Percentiles rank a stretch among this genome's conserved stretches.
Evolutionary conservation across 2,113 vertebrate genomes (phyloP).

Genomic region (Barnardius zonarius): DNA sequence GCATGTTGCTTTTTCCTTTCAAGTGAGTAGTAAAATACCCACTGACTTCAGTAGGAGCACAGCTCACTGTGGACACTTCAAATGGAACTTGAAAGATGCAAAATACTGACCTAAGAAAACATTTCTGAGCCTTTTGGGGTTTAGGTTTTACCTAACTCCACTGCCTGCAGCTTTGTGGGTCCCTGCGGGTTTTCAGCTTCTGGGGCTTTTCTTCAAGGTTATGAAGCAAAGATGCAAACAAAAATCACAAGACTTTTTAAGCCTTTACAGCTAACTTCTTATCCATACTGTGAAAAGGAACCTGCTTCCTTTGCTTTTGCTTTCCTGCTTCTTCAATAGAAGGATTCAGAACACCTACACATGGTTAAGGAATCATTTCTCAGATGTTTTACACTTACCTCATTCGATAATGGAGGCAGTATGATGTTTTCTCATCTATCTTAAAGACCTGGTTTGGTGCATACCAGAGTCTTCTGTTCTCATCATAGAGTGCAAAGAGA

Average conservation of each 20-base stretch:
- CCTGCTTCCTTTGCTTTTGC: not conserved
- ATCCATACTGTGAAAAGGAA: not conserved
- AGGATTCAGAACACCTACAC: not conserved
- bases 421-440: constrained; percentile 81
- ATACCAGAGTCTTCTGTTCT: constrained; percentile 84
- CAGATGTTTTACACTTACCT: constrained; percentile 75
- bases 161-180: not conserved
- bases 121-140: not conserved
- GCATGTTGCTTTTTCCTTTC: not conserved
- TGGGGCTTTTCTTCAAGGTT: not conserved
- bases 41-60: not conserved
- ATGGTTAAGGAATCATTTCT: not conserved
- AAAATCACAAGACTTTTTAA: not conserved
- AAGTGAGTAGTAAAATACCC: not conserved
- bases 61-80: not conserved
- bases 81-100: not conserved
- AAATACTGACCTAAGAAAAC: not conserved
- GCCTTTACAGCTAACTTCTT: not conserved
- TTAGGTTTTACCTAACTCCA: not conserved
- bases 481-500: constrained; percentile 89
- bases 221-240: not conserved
- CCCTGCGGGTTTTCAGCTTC: not conserved
- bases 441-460: constrained; percentile 88
- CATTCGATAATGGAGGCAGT: constrained; percentile 91
- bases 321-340: not conserved